These are phyloP conservation scores for Cyprinodon brontotheroides DNA, from an alignment of 2,113 vertebrate genomes.

Conservation along the genomic window DNA sequence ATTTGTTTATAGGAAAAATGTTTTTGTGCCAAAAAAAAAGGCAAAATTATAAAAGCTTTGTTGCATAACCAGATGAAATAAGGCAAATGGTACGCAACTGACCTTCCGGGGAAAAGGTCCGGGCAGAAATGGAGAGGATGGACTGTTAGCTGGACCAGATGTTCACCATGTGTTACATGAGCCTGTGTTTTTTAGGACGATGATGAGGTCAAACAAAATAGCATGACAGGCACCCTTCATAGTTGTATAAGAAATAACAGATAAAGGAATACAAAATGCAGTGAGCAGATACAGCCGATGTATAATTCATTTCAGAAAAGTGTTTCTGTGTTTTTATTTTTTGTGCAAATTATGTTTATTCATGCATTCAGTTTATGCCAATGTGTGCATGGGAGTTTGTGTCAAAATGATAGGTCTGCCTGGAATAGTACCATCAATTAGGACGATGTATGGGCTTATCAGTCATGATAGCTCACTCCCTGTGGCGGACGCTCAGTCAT, in stretches of 20 bases:
- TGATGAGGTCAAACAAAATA: conserved; percentile 51
- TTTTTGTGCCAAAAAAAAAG: not conserved
- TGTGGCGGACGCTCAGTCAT: conserved; percentile 43
- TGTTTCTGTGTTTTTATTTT: not conserved
- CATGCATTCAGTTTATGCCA: conserved; percentile 7
- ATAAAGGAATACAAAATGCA: not conserved
- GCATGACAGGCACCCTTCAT: conserved; percentile 38
- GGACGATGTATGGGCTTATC: conserved; percentile 64
- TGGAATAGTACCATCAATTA: conserved; percentile 64
- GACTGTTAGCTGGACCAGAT: conserved; percentile 66
- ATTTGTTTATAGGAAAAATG: conserved; percentile 15
- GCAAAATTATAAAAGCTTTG: conserved; percentile 7
- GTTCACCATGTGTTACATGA: conserved; percentile 56
- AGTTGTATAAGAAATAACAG: conserved; percentile 48
- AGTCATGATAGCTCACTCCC: conserved; percentile 67
- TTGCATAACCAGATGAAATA: conserved; percentile 56
- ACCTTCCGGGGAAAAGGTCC: conserved; percentile 53
- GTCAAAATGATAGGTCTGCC: conserved; percentile 37
- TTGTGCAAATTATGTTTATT: conserved; percentile 2
- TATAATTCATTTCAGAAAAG: not conserved
- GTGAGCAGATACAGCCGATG: not conserved
- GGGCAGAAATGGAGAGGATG: conserved; percentile 29
- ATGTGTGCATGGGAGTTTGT: conserved; percentile 4
- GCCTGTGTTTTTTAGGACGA: conserved; percentile 54
- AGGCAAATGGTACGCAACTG: conserved; percentile 43